phyloP scores from a whole-genome alignment of 2,797 vertebrate species.

The Myotis planiceps region DNA sequence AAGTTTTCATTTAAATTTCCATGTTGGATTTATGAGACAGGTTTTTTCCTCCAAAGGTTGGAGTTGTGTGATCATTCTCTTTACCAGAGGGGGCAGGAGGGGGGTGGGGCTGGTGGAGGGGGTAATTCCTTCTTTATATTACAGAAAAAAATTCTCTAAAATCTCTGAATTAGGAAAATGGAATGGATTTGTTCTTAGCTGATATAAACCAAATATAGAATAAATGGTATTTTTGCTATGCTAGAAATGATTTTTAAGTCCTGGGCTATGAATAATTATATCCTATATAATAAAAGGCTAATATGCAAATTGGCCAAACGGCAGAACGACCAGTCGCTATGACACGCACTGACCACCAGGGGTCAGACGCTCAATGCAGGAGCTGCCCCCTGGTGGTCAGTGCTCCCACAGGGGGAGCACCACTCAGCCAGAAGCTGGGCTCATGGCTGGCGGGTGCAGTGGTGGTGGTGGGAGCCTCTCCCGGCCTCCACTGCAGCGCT shows the following conservation, averaged over 20 bases:
- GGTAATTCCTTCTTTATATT: background rate
- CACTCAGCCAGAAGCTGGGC: no score
- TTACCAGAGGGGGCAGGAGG: background rate
- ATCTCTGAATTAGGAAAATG: slow-evolving; percentile 31
- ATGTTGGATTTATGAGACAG: slow-evolving; percentile 20
- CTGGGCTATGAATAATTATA: background rate
- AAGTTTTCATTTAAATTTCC: slow-evolving; percentile 49
- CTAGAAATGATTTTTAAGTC: slow-evolving; percentile 12
- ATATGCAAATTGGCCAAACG: no score
- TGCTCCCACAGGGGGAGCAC: no score
- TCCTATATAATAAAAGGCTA: no score
- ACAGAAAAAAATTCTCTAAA: slow-evolving; percentile 5
- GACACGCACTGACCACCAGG: no score
- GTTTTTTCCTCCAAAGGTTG: background rate
- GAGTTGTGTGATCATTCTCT: background rate
- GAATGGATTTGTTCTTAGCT: slow-evolving; percentile 30
- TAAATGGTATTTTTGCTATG: background rate
- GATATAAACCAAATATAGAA: background rate
- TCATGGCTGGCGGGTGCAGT: no score
- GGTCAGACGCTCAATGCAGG: no score
- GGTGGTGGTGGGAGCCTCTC: no score
- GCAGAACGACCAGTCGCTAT: no score
- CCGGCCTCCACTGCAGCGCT: no score
- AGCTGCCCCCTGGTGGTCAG: no score
- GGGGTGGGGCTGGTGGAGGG: no score